A percentile compares a stretch with the other conserved stretches of the same genome.
Evolutionary conservation across 2,797 vertebrate genomes (phyloP).

Genomic region (Enteromius mattozi): DNA sequence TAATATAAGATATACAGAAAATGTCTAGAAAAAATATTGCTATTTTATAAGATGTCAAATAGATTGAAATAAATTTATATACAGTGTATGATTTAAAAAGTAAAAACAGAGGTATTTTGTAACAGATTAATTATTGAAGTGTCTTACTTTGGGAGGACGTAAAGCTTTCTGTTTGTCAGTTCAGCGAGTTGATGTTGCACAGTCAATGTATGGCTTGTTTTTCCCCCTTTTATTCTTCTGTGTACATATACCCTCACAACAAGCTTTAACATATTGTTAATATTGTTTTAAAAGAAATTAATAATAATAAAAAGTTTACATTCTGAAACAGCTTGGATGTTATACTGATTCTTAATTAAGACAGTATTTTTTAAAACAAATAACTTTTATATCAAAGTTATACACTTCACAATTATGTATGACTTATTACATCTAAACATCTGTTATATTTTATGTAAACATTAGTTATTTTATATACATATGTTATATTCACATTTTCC

Average conservation of each 20-base stretch:
- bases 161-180: conserved; percentile 67
- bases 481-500: no score
- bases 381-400: background rate
- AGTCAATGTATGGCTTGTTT: conserved; percentile 74
- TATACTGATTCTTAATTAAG: conserved; percentile 70
- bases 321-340: conserved; percentile 72
- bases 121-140: conserved; percentile 81
- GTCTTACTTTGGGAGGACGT: conserved; percentile 77
- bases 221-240: conserved; percentile 56
- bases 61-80: conserved; percentile 73
- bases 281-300: conserved; percentile 76
- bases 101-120: conserved; percentile 77
- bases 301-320: conserved; percentile 76
- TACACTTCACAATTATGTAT: background rate
- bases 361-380: conserved; percentile 49
- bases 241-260: conserved; percentile 79
- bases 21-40: conserved; percentile 73
- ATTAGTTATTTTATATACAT: no score
- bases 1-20: conserved; percentile 79
- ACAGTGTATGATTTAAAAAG: conserved; percentile 79
- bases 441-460: background rate
- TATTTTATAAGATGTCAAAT: conserved; percentile 82
- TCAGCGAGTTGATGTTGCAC: conserved; percentile 76
- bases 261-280: conserved; percentile 80
- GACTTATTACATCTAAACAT: background rate